Conservation (phyloP, 2,797 vertebrate species). For the Enteromius fasciolatus region DNA sequence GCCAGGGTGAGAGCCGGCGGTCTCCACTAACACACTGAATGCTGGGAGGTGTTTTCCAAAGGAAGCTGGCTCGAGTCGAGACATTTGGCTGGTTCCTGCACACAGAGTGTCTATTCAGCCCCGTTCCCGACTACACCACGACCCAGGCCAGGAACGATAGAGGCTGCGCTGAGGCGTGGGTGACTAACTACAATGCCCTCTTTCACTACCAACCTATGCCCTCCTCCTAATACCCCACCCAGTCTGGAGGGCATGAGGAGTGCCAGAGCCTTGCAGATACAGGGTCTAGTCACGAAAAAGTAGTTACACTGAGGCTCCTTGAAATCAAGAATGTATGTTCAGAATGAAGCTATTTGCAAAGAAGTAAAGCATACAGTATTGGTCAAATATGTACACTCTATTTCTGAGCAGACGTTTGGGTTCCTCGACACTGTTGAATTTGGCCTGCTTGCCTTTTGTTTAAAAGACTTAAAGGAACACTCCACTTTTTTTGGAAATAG, state of each 20-base stretch:
- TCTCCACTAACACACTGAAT: constrained; percentile 62
- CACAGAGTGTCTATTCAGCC: constrained; percentile 76
- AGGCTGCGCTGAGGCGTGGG: constrained; percentile 57
- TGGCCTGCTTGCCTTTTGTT: neutral
- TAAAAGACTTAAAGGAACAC: neutral
- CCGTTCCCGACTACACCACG: constrained; percentile 64
- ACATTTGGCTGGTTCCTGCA: constrained; percentile 70
- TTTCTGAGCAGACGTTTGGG: neutral
- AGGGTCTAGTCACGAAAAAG: constrained; percentile 27
- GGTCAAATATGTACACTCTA: constrained; percentile 3
- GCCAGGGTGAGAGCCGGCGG: constrained; percentile 34
- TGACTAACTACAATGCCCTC: constrained; percentile 71
- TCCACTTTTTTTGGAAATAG: too few species aligned
- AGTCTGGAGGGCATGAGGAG: constrained; percentile 10
- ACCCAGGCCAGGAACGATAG: constrained; percentile 54
- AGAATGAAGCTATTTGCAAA: constrained; percentile 18
- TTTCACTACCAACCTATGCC: constrained; percentile 66
- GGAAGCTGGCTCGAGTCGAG: constrained; percentile 72
- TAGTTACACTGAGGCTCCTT: neutral
- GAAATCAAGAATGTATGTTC: neutral
- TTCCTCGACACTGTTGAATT: neutral
- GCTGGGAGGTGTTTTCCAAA: constrained; percentile 75
- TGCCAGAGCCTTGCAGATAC: constrained; percentile 37
- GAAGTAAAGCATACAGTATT: neutral
- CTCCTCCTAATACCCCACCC: constrained; percentile 36